Base-by-base conservation (phyloP, 2,797 vertebrate species). In the Hydrolagus colliei region DNA sequence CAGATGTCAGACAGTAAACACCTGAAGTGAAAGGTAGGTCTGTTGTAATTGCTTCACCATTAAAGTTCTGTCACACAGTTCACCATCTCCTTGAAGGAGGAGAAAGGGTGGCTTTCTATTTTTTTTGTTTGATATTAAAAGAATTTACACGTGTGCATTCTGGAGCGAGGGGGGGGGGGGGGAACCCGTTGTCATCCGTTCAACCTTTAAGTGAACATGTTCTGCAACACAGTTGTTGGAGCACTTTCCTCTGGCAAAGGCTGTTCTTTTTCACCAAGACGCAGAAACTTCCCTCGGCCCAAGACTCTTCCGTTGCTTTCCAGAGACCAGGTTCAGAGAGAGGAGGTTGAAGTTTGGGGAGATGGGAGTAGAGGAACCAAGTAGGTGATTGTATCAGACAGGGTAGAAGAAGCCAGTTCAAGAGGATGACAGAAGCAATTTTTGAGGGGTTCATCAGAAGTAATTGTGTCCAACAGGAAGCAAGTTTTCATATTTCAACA, bases 241-340 rank as follows among this genome's bases (percentile, higher is more conserved):
- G 96, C 91, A 98, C 98, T 94, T 98, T 99, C 93, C 98, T 95
- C 92, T 98, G 96, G 92, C 98, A 99, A 89, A 99, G 96, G 95
- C 98, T 98, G 96, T 99, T 99, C 96, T 98, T 99, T 98, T 99
- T 98, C 93, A 99, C 98, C 89, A 99, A 94, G 95, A 97, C 96
- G 94, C 98, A 99, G 96, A 99, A 99, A 93, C 97, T 97, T 93
- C 98, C 98, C 94, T 99, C 97, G 13, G 97, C 97, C 98, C 97
- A 99, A 92, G 97, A 97, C 96, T 99, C 98, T 97, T 99, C 97
- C 96, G 97, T 98, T 95, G 98, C 97, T 99, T 98, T 97, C 96
- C 94, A 94, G 91, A 95, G 94, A 94, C 90, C 93, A 93, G 91
- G 95, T 41, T 84, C 79, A 84, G 79, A 84, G 79, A 84, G 63